Conservation (phyloP, 2,888 invertebrate genomes). For the Pseudoips prasinana region DNA sequence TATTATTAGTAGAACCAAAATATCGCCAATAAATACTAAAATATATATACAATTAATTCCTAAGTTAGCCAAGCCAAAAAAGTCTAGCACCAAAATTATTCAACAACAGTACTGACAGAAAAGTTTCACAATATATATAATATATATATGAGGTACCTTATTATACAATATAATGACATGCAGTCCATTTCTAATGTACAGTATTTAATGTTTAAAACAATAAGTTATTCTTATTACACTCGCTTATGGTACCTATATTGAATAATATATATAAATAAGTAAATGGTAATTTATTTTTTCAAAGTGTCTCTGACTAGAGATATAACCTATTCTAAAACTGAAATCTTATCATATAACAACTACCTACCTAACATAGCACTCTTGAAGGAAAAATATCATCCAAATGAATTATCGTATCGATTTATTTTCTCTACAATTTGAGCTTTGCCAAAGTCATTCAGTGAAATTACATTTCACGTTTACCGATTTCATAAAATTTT, state of each 20-base stretch:
- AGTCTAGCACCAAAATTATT: conserved; percentile 76
- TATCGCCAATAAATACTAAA: conserved; percentile 72
- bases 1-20: conserved; percentile 52
- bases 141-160: conserved; percentile 35
- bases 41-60: conserved; percentile 70
- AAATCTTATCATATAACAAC: conserved; percentile 59
- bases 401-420: conserved; percentile 42
- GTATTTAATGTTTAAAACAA: conserved; percentile 58
- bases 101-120: conserved; percentile 69
- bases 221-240: conserved; percentile 72
- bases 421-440: conserved; percentile 61
- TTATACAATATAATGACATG: conserved; percentile 55
- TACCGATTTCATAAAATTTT: conserved; percentile 8
- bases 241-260: conserved; percentile 64
- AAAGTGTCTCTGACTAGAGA: conserved; percentile 80
- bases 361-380: conserved; percentile 75
- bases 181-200: conserved; percentile 59
- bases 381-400: conserved; percentile 59
- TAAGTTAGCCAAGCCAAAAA: conserved; percentile 79
- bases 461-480: conserved; percentile 75
- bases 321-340: conserved; percentile 71
- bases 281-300: conserved; percentile 76
- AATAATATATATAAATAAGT: conserved; percentile 74
- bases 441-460: conserved; percentile 73
- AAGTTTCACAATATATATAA: conserved; percentile 58